Evolutionary conservation across 2,113 vertebrate species (phyloP), one percentile per base, ranked within the genome.

Genomic region (Prionailurus bengalensis): DNA sequence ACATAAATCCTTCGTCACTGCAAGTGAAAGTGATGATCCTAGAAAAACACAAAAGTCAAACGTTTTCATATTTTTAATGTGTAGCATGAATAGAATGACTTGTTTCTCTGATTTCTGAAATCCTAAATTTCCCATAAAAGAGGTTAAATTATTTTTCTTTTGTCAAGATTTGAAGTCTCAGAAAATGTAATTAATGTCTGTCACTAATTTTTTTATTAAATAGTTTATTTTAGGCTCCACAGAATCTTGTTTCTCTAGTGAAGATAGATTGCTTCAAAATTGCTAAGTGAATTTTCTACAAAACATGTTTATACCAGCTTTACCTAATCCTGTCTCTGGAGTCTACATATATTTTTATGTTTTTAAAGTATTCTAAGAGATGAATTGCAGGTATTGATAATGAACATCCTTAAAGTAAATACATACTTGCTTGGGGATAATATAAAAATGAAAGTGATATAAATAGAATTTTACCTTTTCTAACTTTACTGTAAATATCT

Each of bases 341-440:
- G 8, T 92, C 78, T 84, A 17, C 5, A 42, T 53, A 7, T 42
- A 48, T 51, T 45, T 86, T 51, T 33, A 31, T 66, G 2, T 53
- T 61, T 84, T 92, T 68, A 65, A 85, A 95, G 4, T 83, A 73
- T 91, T 83, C 25, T 9, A 83, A 78, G 23, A 92, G 31, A 66
- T 76, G 48, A 63, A 68, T 84, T 74, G 17, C 19, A 55, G 82
- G 65, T 25, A 80, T 92, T 73, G 42, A 48, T 95, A 93, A 53
- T 91, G 63, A 68, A 48, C 42, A 92, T 90, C 16, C 23, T 79
- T 83, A 87, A 93, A 94, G 6, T 73, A 53, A 51, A 92, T 91
- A 39, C 7, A 36, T 74, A 39, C 27, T 84, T 68, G 63, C 58
- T 39, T 86, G 42, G 11, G 21, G 42, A 36, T n/a, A 58, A 61